These are phyloP conservation scores for Pristionchus japonicus DNA, from an alignment of 2,888 invertebrate genomes.

Conservation along the genomic window DNA sequence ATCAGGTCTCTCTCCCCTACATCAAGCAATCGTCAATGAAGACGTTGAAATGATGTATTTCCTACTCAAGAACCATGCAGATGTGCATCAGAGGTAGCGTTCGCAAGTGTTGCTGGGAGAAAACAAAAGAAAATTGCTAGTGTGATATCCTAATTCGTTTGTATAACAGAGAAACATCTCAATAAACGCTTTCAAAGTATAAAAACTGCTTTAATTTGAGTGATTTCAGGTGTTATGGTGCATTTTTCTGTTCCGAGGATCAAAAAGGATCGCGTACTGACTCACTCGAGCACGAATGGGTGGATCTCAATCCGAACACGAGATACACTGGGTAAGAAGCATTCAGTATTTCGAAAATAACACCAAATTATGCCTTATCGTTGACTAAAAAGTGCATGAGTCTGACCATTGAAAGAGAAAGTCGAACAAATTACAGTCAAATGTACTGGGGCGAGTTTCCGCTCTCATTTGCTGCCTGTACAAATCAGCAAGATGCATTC, in stretches of 20 bases:
- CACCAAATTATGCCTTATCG: neutral
- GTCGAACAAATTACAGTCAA: slow-evolving; percentile 81
- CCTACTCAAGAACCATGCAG: slow-evolving; percentile 89
- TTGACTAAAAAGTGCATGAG: too few relatives aligned
- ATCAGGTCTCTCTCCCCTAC: slow-evolving; percentile 79
- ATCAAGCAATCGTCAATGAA: slow-evolving; percentile 97
- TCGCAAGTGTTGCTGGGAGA: neutral
- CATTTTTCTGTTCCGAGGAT: slow-evolving; percentile 97
- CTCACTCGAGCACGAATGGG: slow-evolving; percentile 90
- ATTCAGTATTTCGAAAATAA: neutral
- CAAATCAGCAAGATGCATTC: slow-evolving; percentile 97
- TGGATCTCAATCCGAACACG: slow-evolving; percentile 86
- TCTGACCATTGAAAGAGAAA: neutral
- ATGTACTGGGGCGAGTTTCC: slow-evolving; percentile 99
- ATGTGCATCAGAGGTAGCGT: slow-evolving; percentile 81
- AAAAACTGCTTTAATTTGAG: too few relatives aligned
- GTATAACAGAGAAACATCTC: too few relatives aligned
- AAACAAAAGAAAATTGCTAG: neutral
- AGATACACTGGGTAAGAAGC: slow-evolving; percentile 86
- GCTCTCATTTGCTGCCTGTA: slow-evolving; percentile 93
- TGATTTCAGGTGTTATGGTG: slow-evolving; percentile 83
- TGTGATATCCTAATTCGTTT: neutral
- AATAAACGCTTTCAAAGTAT: too few relatives aligned
- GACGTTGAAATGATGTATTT: slow-evolving; percentile 98
- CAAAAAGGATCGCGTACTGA: slow-evolving; percentile 85